Percentiles rank a stretch among this genome's conserved stretches.
These are phyloP conservation scores for Mamestra brassicae DNA, from an alignment of 2,888 invertebrate species.

Conservation along the genomic window DNA sequence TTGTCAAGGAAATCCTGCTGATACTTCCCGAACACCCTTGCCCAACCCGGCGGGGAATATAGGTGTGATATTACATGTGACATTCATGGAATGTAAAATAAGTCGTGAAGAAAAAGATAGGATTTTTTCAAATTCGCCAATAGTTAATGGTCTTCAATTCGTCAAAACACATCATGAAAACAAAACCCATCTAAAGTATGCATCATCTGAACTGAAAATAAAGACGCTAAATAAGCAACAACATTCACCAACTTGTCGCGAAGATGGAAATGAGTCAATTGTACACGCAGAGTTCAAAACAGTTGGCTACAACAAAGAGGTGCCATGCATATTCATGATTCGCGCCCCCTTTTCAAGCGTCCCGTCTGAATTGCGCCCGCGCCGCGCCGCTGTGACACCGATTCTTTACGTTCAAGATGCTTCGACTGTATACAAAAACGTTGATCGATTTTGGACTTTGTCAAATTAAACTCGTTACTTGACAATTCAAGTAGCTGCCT, in stretches of 20 bases:
- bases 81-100: too few species aligned
- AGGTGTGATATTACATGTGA: too few species aligned
- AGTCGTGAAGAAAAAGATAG: too few species aligned
- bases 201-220: conserved; percentile 20
- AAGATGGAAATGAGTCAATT: conserved; percentile 68
- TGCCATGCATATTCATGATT: conserved; percentile 85
- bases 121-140: neutral
- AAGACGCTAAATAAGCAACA: conserved; percentile 21
- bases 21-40: too few species aligned
- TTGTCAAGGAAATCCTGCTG: too few species aligned
- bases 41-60: too few species aligned
- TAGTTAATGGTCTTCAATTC: neutral
- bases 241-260: conserved; percentile 51
- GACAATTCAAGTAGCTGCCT: conserved; percentile 15
- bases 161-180: neutral
- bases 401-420: conserved; percentile 76
- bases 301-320: conserved; percentile 81
- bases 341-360: conserved; percentile 76
- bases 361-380: conserved; percentile 64
- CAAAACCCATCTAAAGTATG: neutral
- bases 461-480: conserved; percentile 29
- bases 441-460: conserved; percentile 35
- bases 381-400: conserved; percentile 72
- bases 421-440: conserved; percentile 63
- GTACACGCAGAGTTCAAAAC: conserved; percentile 77